Evolutionary conservation across 2,888 invertebrate species (phyloP).

Genomic region (Megaustenia siamemsis): DNA sequence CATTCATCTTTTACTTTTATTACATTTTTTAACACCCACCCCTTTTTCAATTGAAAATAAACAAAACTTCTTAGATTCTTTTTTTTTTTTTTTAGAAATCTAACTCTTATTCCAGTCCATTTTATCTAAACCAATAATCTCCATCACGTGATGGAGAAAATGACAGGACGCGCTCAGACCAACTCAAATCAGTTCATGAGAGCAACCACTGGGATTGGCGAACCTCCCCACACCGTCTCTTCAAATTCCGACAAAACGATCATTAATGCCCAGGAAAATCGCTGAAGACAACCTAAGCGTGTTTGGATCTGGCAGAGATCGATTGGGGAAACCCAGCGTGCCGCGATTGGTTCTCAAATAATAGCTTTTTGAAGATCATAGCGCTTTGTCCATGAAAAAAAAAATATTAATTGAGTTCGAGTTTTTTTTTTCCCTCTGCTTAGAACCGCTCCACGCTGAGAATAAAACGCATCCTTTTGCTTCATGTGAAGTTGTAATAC

Average conservation of each 20-base stretch:
- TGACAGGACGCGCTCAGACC: slow-evolving; percentile 12
- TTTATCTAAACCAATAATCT: slow-evolving; percentile 18
- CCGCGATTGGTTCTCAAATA: slow-evolving; percentile 20
- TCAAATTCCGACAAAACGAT: slow-evolving; percentile 13
- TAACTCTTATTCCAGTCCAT: background rate
- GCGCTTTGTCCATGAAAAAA: background rate
- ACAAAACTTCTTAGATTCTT: slow-evolving; percentile 2
- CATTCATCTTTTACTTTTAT: too few relatives aligned
- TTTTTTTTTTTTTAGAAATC: background rate
- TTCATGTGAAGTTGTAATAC: too few relatives aligned
- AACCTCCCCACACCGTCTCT: background rate
- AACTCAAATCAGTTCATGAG: slow-evolving; percentile 36
- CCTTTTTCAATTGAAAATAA: slow-evolving; percentile 13
- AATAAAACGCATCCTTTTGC: background rate
- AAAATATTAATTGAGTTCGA: background rate
- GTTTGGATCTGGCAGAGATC: slow-evolving; percentile 9
- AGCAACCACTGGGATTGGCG: background rate
- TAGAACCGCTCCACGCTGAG: background rate
- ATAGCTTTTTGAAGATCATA: slow-evolving; percentile 15
- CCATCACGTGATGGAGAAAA: background rate
- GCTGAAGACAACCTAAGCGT: slow-evolving; percentile 29
- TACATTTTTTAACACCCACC: background rate
- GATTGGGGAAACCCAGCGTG: background rate
- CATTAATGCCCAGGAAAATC: slow-evolving; percentile 22
- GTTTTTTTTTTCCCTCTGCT: background rate